Base-by-base conservation (phyloP, 2,888 invertebrate genomes). In the Augochlorella aurata region DNA sequence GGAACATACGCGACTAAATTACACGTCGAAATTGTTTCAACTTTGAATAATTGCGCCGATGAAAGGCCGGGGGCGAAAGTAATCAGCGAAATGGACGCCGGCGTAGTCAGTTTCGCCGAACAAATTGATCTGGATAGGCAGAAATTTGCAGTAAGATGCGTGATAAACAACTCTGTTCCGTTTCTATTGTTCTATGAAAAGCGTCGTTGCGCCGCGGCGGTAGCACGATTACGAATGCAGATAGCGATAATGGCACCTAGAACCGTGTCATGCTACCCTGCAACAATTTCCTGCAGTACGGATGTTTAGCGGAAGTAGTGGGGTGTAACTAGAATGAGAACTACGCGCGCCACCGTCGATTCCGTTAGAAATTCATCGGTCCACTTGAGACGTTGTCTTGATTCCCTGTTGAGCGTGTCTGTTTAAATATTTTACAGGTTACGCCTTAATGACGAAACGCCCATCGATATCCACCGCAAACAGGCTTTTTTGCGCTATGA, bases 121-220 rank as follows among this genome's bases (percentile, higher is more conserved):
- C 87, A 88, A 88, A 88, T 88, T 88, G 88, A 87, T 88, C 86
- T 77, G 74, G 66, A 85, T 74, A 70, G 85, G 81, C 80, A 81
- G 80, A 85, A 87, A 87, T 86, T 88, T 83, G 81, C 83, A 54
- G 74, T 70, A 68, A 65, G 77, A 63, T 76, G 82, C 81, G 85
- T 81, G 88, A 87, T 88, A 88, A 88, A 88, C 86, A 88, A 85
- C 84, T 29, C 54, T 80, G 69, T 66, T 79, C 47, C 67, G 81
- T 87, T 85, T 85, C 88, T 84, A 85, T 87, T 87, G 88, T 88
- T 88, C 87, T 77, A 85, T 82, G 88, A 85, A 87, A 88, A 87
- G 78, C 81, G 81, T 71, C 70, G 77, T 77, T 67, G 75, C 74
- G 73, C 70, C 69, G 74, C 50, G 38, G 58, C 52, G 67, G 71